Evolutionary conservation across 1,140 invertebrate species (phyloP).

Genomic region (Apis dorsata): DNA sequence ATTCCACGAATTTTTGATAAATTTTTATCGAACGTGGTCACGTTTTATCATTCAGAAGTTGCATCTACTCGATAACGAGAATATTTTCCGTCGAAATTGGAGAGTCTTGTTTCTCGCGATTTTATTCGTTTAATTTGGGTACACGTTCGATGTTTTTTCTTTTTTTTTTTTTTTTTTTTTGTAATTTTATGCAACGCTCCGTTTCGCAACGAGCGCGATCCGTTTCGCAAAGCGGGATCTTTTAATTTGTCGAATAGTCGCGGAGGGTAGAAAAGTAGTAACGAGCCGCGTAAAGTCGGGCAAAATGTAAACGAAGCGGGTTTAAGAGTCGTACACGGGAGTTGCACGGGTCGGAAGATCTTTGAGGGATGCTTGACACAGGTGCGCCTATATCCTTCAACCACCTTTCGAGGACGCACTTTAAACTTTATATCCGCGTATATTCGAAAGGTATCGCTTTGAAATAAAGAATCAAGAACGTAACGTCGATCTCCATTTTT

Average conservation of each 20-base stretch:
- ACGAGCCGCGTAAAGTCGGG: not conserved
- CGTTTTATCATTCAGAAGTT: too few relatives aligned
- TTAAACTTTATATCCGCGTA: not conserved
- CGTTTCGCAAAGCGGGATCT: not conserved
- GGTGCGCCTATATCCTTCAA: conserved; percentile 28
- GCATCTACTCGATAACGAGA: too few relatives aligned
- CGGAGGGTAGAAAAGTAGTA: not conserved
- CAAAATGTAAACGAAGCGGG: conserved; percentile 19
- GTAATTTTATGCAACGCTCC: not conserved
- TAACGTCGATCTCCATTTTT: not conserved
- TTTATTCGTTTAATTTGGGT: too few relatives aligned
- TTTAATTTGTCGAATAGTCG: not conserved
- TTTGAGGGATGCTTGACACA: conserved; percentile 34
- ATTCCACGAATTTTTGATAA: too few relatives aligned
- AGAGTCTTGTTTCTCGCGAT: too few relatives aligned
- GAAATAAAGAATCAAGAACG: not conserved
- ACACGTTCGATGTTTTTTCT: not conserved
- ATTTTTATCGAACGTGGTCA: too few relatives aligned
- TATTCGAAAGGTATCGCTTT: not conserved
- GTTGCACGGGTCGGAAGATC: conserved; percentile 5
- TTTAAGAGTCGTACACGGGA: not conserved
- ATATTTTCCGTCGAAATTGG: too few relatives aligned
- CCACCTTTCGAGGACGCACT: conserved; percentile 4
- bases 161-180: too few relatives aligned
- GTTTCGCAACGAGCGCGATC: too few relatives aligned